Evolutionary conservation across 2,113 vertebrate genomes (phyloP).

Genomic region (Haemorhous mexicanus): DNA sequence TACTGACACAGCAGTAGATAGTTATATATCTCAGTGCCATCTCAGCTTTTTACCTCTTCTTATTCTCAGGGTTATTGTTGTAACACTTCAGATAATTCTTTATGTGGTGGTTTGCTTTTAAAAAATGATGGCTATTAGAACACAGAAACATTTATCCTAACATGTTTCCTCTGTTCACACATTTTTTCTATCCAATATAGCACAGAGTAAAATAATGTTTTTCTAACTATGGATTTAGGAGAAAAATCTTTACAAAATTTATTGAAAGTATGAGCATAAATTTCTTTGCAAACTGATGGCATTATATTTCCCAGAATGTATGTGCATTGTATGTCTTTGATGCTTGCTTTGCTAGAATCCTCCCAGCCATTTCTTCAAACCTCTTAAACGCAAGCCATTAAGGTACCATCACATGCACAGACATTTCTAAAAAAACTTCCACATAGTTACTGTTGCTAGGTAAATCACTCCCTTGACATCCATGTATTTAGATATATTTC

Average conservation of each 20-base stretch:
- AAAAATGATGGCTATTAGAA: not conserved
- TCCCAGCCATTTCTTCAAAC: not conserved
- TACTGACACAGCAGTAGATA: not conserved
- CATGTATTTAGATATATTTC: conserved; percentile 20
- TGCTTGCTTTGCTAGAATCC: not conserved
- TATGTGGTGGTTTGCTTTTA: not conserved
- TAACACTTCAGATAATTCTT: not conserved
- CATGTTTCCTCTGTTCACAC: not conserved
- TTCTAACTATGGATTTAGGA: not conserved
- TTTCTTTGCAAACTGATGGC: not conserved
- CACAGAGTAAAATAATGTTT: not conserved
- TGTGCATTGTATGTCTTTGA: not conserved
- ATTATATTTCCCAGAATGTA: not conserved
- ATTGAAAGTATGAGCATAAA: not conserved
- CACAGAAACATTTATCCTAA: not conserved
- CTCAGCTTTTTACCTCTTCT: not conserved
- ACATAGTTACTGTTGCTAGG: conserved; percentile 64
- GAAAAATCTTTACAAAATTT: not conserved
- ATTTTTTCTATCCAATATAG: not conserved
- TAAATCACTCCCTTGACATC: conserved; percentile 51
- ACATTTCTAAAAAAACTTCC: conserved; percentile 33
- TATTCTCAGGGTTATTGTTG: not conserved
- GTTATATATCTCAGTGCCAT: not conserved
- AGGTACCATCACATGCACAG: not conserved
- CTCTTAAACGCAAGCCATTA: conserved; percentile 23